A percentile compares a stretch with the other conserved stretches of the same genome.
phyloP scores from a whole-genome alignment of 53 echinoderm and acorn worm genomes.

The Patiria pectinifera region DNA sequence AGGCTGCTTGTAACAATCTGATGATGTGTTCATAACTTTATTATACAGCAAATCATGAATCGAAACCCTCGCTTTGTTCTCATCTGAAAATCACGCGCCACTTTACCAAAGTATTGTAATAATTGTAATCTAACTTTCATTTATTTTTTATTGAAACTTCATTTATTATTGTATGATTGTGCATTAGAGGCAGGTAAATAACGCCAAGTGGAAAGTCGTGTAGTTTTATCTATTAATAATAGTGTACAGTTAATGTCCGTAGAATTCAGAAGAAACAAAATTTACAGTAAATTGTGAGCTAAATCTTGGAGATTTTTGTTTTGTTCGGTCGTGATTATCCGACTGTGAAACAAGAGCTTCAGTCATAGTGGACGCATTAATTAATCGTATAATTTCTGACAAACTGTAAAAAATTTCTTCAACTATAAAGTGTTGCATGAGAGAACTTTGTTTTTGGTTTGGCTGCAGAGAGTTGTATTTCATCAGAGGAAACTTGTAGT shows the following conservation, averaged over 20 bases:
- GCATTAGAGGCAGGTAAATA: slow-evolving; percentile 55
- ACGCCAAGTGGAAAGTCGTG: slow-evolving; percentile 53
- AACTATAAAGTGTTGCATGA: slow-evolving; percentile 63
- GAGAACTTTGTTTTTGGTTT: slow-evolving; percentile 38
- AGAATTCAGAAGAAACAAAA: slow-evolving; percentile 28
- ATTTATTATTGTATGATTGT: slow-evolving; percentile 65
- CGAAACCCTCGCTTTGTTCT: not conserved
- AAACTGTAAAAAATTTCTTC: slow-evolving; percentile 48
- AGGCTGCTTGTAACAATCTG: slow-evolving; percentile 24
- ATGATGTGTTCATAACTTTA: slow-evolving; percentile 9
- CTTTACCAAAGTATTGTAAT: slow-evolving; percentile 68
- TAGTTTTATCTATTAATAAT: slow-evolving; percentile 56
- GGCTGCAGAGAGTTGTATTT: slow-evolving; percentile 51
- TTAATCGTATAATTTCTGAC: slow-evolving; percentile 33
- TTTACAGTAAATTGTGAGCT: slow-evolving; percentile 33
- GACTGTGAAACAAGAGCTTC: not conserved
- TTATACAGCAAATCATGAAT: slow-evolving; percentile 9
- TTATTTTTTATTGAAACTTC: slow-evolving; percentile 58
- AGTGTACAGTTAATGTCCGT: slow-evolving; percentile 57
- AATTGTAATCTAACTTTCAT: slow-evolving; percentile 67
- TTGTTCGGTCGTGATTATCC: slow-evolving; percentile 36
- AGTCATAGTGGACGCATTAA: not conserved
- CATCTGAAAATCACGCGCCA: slow-evolving; percentile 27
- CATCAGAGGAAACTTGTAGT: slow-evolving; percentile 49
- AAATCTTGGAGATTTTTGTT: slow-evolving; percentile 47